phyloP scores from a whole-genome alignment of 2,113 vertebrate species.

The Probosciger aterrimus region DNA sequence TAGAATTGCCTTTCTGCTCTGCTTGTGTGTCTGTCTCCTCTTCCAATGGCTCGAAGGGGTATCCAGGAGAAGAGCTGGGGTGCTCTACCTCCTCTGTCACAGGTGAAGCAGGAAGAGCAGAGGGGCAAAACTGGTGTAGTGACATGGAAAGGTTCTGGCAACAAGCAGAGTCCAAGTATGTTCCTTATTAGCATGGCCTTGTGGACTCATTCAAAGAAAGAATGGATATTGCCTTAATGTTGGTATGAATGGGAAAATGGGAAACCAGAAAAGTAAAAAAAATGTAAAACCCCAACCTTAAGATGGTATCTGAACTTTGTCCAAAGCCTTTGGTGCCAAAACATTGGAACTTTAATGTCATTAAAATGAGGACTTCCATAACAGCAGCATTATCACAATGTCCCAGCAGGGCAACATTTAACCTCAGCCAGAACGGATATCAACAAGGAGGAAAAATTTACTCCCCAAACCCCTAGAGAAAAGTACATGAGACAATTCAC shows the following conservation, averaged over 20 bases:
- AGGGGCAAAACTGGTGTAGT: background rate
- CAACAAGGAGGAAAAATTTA: background rate
- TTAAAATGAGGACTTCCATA: background rate
- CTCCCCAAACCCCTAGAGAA: background rate
- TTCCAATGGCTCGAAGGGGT: background rate
- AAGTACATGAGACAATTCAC: background rate
- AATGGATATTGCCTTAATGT: background rate
- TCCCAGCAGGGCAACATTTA: background rate
- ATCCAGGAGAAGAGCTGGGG: background rate
- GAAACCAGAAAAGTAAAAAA: background rate
- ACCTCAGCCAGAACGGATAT: accelerated
- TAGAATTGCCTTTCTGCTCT: background rate
- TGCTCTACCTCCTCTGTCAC: background rate
- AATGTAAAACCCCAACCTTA: background rate
- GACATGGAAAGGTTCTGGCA: background rate
- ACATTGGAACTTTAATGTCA: background rate
- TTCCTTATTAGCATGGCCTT: background rate
- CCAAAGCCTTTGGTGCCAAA: background rate
- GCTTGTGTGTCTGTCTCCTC: background rate
- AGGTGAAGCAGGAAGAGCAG: background rate
- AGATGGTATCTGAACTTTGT: background rate
- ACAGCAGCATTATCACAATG: background rate
- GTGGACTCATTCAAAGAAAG: background rate
- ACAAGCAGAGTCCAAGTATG: background rate
- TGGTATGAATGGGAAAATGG: background rate